Conservation (phyloP, 2,797 vertebrate species). For the Pangasius djambal region DNA sequence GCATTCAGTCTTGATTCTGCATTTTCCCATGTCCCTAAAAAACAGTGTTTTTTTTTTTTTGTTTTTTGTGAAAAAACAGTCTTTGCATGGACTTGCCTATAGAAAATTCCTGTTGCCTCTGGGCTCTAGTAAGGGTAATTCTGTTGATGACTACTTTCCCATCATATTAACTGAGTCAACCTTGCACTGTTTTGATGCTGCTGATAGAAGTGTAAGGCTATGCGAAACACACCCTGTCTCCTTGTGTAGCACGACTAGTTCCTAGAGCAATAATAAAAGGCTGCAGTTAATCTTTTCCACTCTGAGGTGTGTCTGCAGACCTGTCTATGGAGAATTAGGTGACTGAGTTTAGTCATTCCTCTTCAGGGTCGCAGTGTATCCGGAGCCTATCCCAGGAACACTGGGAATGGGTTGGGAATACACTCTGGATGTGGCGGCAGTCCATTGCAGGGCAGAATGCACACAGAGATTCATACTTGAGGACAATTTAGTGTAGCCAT, state of each 20-base stretch:
- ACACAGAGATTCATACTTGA: not conserved
- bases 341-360: not conserved
- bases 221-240: not conserved
- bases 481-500: not conserved
- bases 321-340: not conserved
- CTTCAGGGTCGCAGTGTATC: not conserved
- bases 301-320: not conserved
- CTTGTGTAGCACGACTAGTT: not conserved
- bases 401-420: not conserved
- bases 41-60: not conserved
- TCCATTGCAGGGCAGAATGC: not conserved
- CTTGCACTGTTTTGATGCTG: constrained; percentile 18
- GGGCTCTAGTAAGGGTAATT: constrained; percentile 40
- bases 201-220: not conserved
- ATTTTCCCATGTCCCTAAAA: not conserved
- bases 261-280: not conserved
- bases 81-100: constrained; percentile 47
- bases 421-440: not conserved
- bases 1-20: not conserved
- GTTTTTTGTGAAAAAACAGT: constrained; percentile 28
- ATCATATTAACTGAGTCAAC: constrained; percentile 19
- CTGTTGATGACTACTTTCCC: constrained; percentile 31
- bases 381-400: not conserved
- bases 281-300: not conserved
- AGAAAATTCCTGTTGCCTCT: constrained; percentile 44